Evolutionary conservation across 2,797 vertebrate species (phyloP), one percentile per base, ranked within the genome.

Genomic region (Anguilla obscura): DNA sequence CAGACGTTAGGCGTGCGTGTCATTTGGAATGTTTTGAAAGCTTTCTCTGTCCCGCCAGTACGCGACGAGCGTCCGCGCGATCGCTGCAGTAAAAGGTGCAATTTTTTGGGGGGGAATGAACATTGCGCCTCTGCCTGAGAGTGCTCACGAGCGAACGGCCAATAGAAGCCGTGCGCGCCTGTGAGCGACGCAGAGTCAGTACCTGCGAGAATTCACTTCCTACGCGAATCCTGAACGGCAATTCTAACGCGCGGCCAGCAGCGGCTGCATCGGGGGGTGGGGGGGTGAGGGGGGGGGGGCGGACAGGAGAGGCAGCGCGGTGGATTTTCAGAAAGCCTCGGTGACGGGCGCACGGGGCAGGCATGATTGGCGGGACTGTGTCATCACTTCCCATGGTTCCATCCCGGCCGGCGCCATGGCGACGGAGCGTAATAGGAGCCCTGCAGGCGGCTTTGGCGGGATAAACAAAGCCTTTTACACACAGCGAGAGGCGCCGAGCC

Each of bases 401-500:
- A 10, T 79, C 36, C 36, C 16, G 30, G 36, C 14, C 74, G 7
- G 66, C 69, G 89, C 87, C 79, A 87, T 89, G 85, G 83, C 84
- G 86, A 87, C 74, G 84, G 86, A 82, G 84, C 93, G 91, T 91
- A 93, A 90, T 89, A 86, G 86, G 76, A 88, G 71, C 7, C 36
- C 85, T 89, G 86, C 90, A 87, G 76, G 88, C 87, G 85, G 85
- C 88, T 86, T 86, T 86, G 88, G 82, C 63, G 52, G 83, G n/a
- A 56, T 85, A 91, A 90, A 89, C 84, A 90, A 90, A 91, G 86
- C 76, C 6, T 66, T 90, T 90, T 89, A 76, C 86, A 84, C 91
- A 88, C 90, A 90, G 71, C 82, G 87, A 91, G 90, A 87, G 84
- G 84, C 88, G 45, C 80, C 83, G 88, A 89, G 54, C 63, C 89